Evolutionary conservation across 2,113 vertebrate species (phyloP).

Genomic region (Neogale vison): DNA sequence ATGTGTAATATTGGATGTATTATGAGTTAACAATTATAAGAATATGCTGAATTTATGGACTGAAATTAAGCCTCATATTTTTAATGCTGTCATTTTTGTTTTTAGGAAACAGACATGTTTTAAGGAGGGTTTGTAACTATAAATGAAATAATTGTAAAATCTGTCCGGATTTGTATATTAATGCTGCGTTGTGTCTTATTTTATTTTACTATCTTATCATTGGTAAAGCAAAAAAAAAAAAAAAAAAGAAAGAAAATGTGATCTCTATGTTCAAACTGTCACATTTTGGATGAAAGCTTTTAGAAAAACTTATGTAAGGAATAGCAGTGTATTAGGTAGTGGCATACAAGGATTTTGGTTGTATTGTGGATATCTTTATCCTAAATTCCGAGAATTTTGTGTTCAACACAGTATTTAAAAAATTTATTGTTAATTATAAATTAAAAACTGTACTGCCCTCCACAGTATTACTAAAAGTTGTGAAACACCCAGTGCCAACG

Average conservation of each 20-base stretch:
- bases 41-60: background rate
- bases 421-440: background rate
- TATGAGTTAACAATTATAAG: background rate
- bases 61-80: background rate
- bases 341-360: background rate
- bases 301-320: background rate
- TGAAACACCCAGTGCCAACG: slow-evolving; percentile 1
- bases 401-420: background rate
- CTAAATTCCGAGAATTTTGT: background rate
- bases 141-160: slow-evolving; percentile 3
- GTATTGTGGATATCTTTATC: background rate
- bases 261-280: background rate
- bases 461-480: background rate
- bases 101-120: background rate
- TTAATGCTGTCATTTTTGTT: background rate
- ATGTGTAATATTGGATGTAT: background rate
- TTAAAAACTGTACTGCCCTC: background rate
- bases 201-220: background rate
- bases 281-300: background rate
- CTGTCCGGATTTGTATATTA: background rate
- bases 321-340: background rate
- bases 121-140: background rate
- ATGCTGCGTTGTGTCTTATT: background rate
- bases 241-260: slow-evolving; percentile 26
- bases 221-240: background rate